A percentile compares a stretch with the other conserved stretches of the same genome.
These are phyloP conservation scores for Nudaria mundana DNA, from an alignment of 2,888 invertebrate species.

Conservation along the genomic window DNA sequence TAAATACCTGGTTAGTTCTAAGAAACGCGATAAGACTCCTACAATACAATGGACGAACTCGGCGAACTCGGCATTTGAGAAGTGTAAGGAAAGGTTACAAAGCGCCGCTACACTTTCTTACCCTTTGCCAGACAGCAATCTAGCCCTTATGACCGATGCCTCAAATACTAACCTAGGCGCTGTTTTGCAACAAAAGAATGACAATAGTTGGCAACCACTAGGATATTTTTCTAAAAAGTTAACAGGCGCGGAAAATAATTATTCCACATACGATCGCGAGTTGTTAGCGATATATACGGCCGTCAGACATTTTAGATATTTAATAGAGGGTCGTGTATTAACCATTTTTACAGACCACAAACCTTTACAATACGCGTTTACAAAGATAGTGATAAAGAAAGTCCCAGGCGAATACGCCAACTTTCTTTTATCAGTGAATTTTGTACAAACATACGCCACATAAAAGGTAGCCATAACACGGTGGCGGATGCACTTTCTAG, in stretches of 20 bases:
- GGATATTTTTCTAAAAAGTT: too few species aligned
- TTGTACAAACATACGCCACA: neutral
- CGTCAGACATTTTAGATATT: neutral
- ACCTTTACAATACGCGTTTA: neutral
- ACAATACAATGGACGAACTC: slow-evolving; percentile 3
- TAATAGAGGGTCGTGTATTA: neutral
- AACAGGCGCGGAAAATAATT: too few species aligned
- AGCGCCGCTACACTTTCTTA: slow-evolving; percentile 1
- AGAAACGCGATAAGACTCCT: slow-evolving; percentile 7
- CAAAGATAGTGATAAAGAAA: neutral
- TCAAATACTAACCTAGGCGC: slow-evolving; percentile 2
- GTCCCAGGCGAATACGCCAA: neutral
- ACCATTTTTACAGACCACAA: neutral
- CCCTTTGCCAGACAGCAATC: neutral
- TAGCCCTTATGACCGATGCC: slow-evolving; percentile 10
- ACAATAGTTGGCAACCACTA: neutral
- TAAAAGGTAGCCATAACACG: neutral
- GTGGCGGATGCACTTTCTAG: neutral
- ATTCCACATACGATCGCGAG: too few species aligned
- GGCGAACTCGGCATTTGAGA: slow-evolving; percentile 1
- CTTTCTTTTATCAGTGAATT: neutral
- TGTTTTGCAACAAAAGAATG: neutral
- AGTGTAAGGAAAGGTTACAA: slow-evolving; percentile 6
- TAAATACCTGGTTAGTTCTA: slow-evolving; percentile 1
- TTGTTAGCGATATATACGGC: neutral